Evolutionary conservation across 2,797 vertebrate species (phyloP).

Genomic region (Furcifer pardalis): DNA sequence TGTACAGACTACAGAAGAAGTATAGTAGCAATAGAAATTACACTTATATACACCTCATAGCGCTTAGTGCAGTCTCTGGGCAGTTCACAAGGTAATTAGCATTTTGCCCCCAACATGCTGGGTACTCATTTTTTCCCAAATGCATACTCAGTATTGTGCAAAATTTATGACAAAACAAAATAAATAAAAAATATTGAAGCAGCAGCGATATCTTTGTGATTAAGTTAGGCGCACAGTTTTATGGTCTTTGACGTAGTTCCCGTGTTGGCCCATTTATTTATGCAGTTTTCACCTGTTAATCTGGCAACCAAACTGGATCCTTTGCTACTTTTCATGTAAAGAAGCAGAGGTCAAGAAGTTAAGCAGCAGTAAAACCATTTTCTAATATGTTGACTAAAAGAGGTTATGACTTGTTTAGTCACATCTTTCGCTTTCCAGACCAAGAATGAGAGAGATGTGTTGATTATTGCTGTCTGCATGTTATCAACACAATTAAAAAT

Average conservation of each 20-base stretch:
- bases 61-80: too few relatives aligned
- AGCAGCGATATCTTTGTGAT: neutral
- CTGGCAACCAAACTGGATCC: neutral
- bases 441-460: neutral
- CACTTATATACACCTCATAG: too few relatives aligned
- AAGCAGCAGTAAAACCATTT: neutral
- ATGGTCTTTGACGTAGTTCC: too few relatives aligned
- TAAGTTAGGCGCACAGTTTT: neutral
- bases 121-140: neutral
- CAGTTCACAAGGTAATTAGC: too few relatives aligned
- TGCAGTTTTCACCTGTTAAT: neutral
- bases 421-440: neutral
- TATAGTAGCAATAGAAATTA: too few relatives aligned
- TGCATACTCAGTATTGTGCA: neutral
- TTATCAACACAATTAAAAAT: too few relatives aligned
- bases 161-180: neutral
- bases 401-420: neutral
- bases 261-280: neutral
- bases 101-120: neutral
- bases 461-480: too few relatives aligned
- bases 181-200: neutral
- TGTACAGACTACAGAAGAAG: too few relatives aligned
- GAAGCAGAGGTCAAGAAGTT: neutral
- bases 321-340: neutral
- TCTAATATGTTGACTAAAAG: neutral